Percentiles rank a stretch among this genome's conserved stretches.
Conservation (phyloP, 2,797 vertebrate genomes). For the Phaenicophaeus curvirostris region DNA sequence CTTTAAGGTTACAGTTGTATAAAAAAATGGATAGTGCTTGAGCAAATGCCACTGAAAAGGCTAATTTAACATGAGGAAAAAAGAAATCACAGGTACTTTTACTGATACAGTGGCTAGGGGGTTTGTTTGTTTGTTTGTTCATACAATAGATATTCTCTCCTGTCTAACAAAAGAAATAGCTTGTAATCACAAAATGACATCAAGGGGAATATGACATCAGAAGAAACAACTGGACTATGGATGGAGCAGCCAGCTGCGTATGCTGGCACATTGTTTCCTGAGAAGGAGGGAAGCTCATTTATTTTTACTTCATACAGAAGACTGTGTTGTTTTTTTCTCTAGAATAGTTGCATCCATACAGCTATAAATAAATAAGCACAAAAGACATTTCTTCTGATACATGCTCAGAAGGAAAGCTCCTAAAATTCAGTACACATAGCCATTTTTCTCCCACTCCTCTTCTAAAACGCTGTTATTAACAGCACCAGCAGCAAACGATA, state of each 20-base stretch:
- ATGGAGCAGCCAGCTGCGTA: neutral
- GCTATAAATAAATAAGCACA: constrained; percentile 1
- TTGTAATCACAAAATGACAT: neutral
- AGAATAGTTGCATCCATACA: constrained; percentile 49
- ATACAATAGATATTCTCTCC: neutral
- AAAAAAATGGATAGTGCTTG: neutral
- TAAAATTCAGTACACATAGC: neutral
- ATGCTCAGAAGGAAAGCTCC: neutral
- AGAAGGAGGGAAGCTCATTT: constrained; percentile 59
- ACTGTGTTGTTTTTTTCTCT: neutral
- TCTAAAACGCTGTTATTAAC: neutral
- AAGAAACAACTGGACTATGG: neutral
- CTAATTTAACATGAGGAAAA: neutral
- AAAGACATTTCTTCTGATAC: neutral
- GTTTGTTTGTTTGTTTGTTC: neutral
- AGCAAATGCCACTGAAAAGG: neutral
- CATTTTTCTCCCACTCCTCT: neutral
- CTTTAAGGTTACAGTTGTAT: neutral
- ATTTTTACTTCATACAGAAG: constrained; percentile 74
- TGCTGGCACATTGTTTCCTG: constrained; percentile 21
- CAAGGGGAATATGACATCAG: neutral
- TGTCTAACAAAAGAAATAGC: neutral
- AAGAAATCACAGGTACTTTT: neutral
- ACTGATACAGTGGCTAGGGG: neutral
- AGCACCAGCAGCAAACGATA: neutral